Percentiles rank a stretch among this genome's conserved stretches.
Evolutionary conservation across 2,797 vertebrate species (phyloP).

Genomic region (Garrulus glandarius): DNA sequence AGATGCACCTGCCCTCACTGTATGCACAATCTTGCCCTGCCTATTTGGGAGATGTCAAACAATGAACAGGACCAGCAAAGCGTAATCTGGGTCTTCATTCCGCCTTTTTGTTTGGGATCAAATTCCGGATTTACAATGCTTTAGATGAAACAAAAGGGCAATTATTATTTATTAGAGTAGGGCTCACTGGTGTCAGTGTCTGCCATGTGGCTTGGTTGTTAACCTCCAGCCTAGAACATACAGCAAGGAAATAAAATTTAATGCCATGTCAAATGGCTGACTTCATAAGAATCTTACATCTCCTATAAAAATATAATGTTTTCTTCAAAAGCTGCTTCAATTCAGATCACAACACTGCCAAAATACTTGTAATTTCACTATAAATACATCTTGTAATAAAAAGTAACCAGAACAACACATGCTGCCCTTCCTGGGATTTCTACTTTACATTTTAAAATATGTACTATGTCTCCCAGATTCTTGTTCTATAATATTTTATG

Average conservation of each 20-base stretch:
- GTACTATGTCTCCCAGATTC: not conserved
- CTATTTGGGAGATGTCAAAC: not conserved
- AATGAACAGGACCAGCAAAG: not conserved
- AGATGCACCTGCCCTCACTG: not conserved
- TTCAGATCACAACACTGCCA: not conserved
- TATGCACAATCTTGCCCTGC: accelerated
- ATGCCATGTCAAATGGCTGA: not conserved
- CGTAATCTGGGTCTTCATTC: not conserved
- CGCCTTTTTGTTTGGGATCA: not conserved
- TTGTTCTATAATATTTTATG: not conserved
- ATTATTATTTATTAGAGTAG: not conserved
- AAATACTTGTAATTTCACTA: constrained; percentile 14
- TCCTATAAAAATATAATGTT: constrained; percentile 3
- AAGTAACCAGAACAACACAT: not conserved
- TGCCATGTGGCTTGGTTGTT: not conserved
- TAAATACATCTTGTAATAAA: not conserved
- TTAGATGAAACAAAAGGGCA: not conserved
- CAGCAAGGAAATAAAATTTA: constrained; percentile 31
- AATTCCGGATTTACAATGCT: not conserved
- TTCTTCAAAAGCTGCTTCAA: constrained; percentile 28
- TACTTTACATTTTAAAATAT: not conserved
- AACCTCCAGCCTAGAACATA: not conserved
- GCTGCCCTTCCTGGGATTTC: not conserved
- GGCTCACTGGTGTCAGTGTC: not conserved
- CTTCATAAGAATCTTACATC: not conserved